phyloP scores from a whole-genome alignment of 2,797 vertebrate genomes.

The Masticophis lateralis region DNA sequence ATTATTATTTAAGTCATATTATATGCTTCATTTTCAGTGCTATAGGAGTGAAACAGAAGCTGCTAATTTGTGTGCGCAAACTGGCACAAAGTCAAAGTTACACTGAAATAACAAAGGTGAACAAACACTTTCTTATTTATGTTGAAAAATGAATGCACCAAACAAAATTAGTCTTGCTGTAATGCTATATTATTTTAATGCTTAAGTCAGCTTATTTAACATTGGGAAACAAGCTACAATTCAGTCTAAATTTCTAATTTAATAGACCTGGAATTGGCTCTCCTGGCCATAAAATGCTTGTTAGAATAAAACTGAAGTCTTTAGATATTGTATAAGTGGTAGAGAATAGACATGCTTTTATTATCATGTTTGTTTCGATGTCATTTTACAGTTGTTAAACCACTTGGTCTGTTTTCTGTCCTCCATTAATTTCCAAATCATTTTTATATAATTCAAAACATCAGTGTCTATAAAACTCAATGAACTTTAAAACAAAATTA shows the following conservation, averaged over 20 bases:
- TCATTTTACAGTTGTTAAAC: neutral
- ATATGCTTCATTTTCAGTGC: conserved; percentile 53
- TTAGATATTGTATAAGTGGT: neutral
- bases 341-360: neutral
- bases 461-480: neutral
- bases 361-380: neutral
- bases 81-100: conserved; percentile 48
- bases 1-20: neutral
- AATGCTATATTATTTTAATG: neutral
- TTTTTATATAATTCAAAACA: neutral
- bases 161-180: neutral
- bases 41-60: conserved; percentile 40
- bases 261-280: neutral
- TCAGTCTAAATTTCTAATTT: neutral
- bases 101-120: conserved; percentile 70
- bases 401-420: neutral
- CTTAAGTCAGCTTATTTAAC: neutral
- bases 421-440: neutral
- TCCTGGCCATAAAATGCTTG: neutral
- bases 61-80: conserved; percentile 51
- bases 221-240: neutral
- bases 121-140: neutral
- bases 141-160: neutral
- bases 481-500: neutral
- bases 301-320: neutral